Conservation (phyloP, 2,888 invertebrate genomes). For the Siphlonurus alternatus region DNA sequence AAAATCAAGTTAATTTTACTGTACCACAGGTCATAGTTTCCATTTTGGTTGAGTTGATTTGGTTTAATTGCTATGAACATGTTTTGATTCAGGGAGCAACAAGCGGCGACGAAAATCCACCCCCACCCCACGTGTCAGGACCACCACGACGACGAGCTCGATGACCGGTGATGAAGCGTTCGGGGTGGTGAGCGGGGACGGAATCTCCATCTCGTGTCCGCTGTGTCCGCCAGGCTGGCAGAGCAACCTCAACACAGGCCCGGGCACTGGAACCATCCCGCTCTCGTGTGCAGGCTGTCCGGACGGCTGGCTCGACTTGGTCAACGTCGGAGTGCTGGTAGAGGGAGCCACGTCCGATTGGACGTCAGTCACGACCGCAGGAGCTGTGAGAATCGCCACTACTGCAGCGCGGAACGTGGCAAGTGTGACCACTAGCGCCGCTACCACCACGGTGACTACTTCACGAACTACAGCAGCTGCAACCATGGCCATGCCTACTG, state of each 20-base stretch:
- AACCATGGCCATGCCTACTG: no score
- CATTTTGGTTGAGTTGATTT: no score
- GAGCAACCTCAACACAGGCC: neutral
- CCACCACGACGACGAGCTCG: no score
- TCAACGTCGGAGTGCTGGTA: neutral
- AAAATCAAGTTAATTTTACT: no score
- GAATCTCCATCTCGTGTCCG: neutral
- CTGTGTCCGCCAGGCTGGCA: neutral
- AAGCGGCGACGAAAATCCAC: no score
- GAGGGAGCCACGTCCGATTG: neutral
- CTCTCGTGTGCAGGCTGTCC: neutral
- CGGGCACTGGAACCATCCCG: neutral
- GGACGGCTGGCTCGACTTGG: neutral
- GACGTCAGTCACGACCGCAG: neutral
- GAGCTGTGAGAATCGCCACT: neutral
- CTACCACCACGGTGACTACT: neutral
- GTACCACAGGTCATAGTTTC: no score
- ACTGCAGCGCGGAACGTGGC: neutral
- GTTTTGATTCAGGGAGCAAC: no score
- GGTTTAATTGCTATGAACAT: no score
- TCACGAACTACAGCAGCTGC: no score
- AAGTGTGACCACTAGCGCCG: neutral
- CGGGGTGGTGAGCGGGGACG: neutral
- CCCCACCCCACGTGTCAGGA: no score
- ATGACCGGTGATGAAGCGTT: neutral